Evolutionary conservation across 2,113 vertebrate genomes (phyloP).

Genomic region (Gallinago paraguaiae): DNA sequence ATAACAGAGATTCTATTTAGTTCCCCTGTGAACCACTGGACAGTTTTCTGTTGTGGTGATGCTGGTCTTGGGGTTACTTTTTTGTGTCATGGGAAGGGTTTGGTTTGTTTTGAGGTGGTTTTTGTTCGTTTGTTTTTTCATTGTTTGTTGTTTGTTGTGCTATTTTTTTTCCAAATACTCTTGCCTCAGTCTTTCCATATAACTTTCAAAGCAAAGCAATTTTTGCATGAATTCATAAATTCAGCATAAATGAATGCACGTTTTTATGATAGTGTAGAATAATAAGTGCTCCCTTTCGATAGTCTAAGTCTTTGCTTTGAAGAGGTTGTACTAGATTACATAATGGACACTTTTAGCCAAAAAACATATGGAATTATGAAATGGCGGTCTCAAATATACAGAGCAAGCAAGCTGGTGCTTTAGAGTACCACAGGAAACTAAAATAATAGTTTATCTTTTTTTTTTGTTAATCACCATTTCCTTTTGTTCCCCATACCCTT

Average conservation of each 20-base stretch:
- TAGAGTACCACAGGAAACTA: accelerated
- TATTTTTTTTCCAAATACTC: not conserved
- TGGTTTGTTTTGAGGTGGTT: no score
- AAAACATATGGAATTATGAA: not conserved
- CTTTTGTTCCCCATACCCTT: not conserved
- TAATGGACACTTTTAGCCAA: not conserved
- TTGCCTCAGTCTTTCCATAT: not conserved
- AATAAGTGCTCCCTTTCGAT: not conserved
- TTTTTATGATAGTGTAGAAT: not conserved
- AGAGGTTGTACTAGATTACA: not conserved
- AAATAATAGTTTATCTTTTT: not conserved
- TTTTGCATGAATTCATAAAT: not conserved
- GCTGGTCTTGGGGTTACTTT: no score
- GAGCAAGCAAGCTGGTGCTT: not conserved
- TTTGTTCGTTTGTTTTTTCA: not conserved
- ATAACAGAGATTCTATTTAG: not conserved
- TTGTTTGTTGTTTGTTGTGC: no score
- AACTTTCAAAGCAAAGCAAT: not conserved
- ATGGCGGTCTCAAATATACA: not conserved
- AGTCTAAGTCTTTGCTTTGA: not conserved
- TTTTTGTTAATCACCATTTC: not conserved
- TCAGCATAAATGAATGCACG: not conserved
- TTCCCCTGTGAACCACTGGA: not conserved
- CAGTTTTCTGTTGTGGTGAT: not conserved
- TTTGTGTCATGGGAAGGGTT: not conserved